Evolutionary conservation across 2,113 vertebrate genomes (phyloP), one percentile per base, ranked within the genome.

Genomic region (Mesocricetus auratus): DNA sequence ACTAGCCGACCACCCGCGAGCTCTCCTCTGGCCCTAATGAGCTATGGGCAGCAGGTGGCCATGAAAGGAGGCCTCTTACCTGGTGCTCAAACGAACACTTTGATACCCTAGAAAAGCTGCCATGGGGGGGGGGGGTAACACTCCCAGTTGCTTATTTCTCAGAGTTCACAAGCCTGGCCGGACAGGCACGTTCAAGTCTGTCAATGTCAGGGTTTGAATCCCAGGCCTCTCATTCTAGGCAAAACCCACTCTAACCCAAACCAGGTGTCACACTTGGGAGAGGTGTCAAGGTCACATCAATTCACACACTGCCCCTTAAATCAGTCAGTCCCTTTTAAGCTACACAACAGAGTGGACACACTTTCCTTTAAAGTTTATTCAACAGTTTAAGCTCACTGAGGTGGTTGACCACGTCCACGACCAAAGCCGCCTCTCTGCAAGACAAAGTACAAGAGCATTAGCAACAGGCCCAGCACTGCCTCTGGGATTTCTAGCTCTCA

Each of bases 341-440:
- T 29, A 88, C 15, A 33, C 1, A 60, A 94, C 17, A 86, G 86
- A 83, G 97, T 31, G 39, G 29, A 16, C 85, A 97, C 16, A 82
- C 5, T 98, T 98, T 99, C 98, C 94, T 98, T 95, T 71, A 39
- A 94, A 90, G 98, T 99, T 99, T 99, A 99, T 99, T 99, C 98
- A 99, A 99, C 98, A 97, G 68, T 98, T 33, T 91, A 89, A 81
- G 95, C 98, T 99, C 98, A 99, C 98, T 99, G 99, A 94, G 99
- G 99, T 93, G 99, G 99, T 98, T 99, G 99, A 98, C 99, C 99
- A 99, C 99, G 99, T 97, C 99, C 99, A 93, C 99, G 99, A 97
- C 99, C 99, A 39, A 99, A 99, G 97, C 99, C 99, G 93, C 99
- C 99, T 98, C 99, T 99, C 99, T 99, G 99, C 33, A 98, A 98